Base-by-base conservation (phyloP, 1,140 invertebrate genomes). In the Zaprionus inermis region DNA sequence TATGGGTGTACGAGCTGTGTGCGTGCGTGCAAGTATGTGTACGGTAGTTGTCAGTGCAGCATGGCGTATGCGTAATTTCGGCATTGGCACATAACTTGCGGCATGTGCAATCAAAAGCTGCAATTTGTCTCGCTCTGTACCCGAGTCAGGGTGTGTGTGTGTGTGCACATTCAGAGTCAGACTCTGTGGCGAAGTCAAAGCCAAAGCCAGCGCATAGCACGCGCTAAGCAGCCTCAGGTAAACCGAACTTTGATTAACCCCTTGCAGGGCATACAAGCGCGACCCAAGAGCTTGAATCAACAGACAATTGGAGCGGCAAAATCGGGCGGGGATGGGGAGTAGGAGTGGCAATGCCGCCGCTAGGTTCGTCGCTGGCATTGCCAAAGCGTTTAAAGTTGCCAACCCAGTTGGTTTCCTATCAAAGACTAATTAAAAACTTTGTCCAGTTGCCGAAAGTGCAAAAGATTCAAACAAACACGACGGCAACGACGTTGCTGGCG, bases 381-480 rank as follows among this genome's bases (percentile, higher is more conserved):
- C 71, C 38, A 65, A 77, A 79, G 38, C 74, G 69, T 73, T 77
- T 66, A 65, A 72, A 77, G 74, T 69, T 72, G 32, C 56, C 38
- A 77, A 72, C 74, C 73, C 64, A 73, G 76, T 88, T 74, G 80
- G 73, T 88, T 89, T 88, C 77, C 84, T 84, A 89, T 88, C 84
- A 89, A 84, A 89, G 80, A 88, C 84, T 88, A 89, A 88, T 88
- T 88, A 88, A 88, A 88, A 88, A 88, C 84, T 88, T 88, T 89
- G 46, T 71, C 79, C 70, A 88, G 75, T 76, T 76, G 80, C 78
- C 65, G 76, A 86, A 77, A 79, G 79, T 73, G 41, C 65, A 68
- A 68, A 59, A 79, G 52, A 80, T 55, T 66, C 72, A 61, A 69
- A 72, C 63, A 72, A 61, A 67, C 54, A 41, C 30, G 6, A 49